Base-by-base conservation (phyloP, 2,888 invertebrate species). In the Catonia carolina region DNA sequence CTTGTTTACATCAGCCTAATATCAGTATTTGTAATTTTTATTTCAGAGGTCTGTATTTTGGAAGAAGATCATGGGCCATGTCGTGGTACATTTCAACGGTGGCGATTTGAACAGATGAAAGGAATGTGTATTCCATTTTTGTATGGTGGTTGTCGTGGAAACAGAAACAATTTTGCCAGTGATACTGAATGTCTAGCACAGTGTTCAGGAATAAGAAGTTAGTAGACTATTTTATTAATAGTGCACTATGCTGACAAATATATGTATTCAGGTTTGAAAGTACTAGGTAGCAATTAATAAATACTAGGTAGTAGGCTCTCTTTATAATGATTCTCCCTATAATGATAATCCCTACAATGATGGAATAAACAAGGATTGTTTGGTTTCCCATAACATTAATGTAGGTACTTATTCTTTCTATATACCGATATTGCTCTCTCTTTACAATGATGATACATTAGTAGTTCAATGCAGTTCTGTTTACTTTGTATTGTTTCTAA, bases 111-210 rank as follows among this genome's bases (percentile, higher is more conserved):
- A 35, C 37, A 50, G 15, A 67, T 68, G n/a, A 83, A 83, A 68
- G 78, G 84, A 56, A 85, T 82, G 75, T 98, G 98, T 72, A 79
- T 85, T 56, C 82, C 88, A 54, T 98, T 98, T 75, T 78, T 79
- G 54, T 98, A 91, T 75, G 91, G 94, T 37, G 90, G 90, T 41
- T 91, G 90, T 64, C 80, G 92, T 57, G 96, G 96, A 37, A 94
- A 90, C 73, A 80, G 83, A 67, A 97, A 97, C 75, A 94, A 93
- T 74, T 97, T 96, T 77, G 78, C 88, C 60, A 84, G 85, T 12
- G 79, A 80, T 63, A 80, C 84, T 23, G 89, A 91, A 68, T 94
- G 94, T 69, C 77, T 79, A 63, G 76, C 75, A 63, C 82, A 85
- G 6, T 92, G 92, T 70, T 75, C 76, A 36, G 73, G 80, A 14